phyloP scores from a whole-genome alignment of 2,797 vertebrate species.

The Myotis vivesi region DNA sequence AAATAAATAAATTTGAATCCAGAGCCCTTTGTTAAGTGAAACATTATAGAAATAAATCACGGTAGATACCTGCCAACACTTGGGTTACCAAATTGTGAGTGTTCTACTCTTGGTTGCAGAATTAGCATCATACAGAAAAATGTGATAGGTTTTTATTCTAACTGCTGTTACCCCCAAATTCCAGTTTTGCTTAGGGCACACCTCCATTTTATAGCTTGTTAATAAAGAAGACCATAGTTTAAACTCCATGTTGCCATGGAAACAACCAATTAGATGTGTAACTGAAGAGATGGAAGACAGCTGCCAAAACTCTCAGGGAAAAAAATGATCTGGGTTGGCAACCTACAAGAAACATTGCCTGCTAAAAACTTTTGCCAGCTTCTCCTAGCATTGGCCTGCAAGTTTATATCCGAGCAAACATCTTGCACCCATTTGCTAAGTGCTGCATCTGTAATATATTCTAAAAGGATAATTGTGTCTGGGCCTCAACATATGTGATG shows the following conservation, averaged over 20 bases:
- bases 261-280: conserved; percentile 79
- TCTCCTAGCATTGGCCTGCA: conserved; percentile 61
- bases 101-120: background rate
- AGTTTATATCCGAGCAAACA: conserved; percentile 80
- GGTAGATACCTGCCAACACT: background rate
- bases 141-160: conserved; percentile 53
- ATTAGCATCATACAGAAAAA: background rate
- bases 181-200: conserved; percentile 73
- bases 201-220: conserved; percentile 75
- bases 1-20: background rate
- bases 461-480: conserved; percentile 83
- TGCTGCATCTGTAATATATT: conserved; percentile 85
- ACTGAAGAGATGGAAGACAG: conserved; percentile 76
- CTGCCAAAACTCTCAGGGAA: conserved; percentile 79
- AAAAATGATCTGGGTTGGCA: conserved; percentile 76
- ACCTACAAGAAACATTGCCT: conserved; percentile 68
- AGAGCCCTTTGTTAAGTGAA: conserved; percentile 8
- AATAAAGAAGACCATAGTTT: conserved; percentile 70
- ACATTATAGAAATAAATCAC: background rate
- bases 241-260: conserved; percentile 75
- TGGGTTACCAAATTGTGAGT: background rate
- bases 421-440: conserved; percentile 84
- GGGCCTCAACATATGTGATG: conserved; percentile 81
- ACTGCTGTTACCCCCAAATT: conserved; percentile 33
- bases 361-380: conserved; percentile 76